phyloP scores from a whole-genome alignment of 2,797 vertebrate genomes.

The Amazonetta brasiliensis region DNA sequence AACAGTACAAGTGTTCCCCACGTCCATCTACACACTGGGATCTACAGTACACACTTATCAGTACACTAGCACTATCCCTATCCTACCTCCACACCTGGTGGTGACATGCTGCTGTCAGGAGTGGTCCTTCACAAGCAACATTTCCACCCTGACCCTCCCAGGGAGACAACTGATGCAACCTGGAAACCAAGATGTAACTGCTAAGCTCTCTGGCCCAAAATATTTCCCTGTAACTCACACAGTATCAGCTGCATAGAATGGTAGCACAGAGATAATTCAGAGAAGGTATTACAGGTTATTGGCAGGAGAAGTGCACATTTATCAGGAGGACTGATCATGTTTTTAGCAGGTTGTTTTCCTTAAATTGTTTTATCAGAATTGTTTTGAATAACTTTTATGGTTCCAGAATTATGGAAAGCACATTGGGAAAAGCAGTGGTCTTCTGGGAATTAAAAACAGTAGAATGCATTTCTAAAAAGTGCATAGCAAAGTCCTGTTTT shows the following conservation, averaged over 20 bases:
- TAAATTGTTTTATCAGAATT: not conserved
- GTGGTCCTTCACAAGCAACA: not conserved
- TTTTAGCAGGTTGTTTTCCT: not conserved
- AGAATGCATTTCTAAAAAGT: not conserved
- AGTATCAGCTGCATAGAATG: not conserved
- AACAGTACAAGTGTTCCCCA: not conserved
- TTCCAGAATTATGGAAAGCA: not conserved
- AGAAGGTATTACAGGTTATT: not conserved
- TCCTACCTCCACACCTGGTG: not conserved
- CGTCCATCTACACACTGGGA: too few relatives aligned
- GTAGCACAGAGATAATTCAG: not conserved
- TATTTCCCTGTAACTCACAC: not conserved
- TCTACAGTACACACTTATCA: not conserved
- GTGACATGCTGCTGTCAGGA: fast-evolving
- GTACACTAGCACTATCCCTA: fast-evolving
- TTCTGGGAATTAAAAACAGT: not conserved
- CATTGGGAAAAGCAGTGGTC: not conserved
- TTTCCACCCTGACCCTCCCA: not conserved
- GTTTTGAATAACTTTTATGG: not conserved
- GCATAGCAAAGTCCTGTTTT: not conserved
- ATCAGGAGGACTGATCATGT: not conserved
- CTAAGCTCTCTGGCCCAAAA: not conserved
- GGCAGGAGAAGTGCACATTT: not conserved
- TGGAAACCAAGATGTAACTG: not conserved
- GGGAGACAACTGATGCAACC: not conserved